These are phyloP conservation scores for Carlito syrichta DNA, from an alignment of 2,113 vertebrate genomes.

Conservation along the genomic window DNA sequence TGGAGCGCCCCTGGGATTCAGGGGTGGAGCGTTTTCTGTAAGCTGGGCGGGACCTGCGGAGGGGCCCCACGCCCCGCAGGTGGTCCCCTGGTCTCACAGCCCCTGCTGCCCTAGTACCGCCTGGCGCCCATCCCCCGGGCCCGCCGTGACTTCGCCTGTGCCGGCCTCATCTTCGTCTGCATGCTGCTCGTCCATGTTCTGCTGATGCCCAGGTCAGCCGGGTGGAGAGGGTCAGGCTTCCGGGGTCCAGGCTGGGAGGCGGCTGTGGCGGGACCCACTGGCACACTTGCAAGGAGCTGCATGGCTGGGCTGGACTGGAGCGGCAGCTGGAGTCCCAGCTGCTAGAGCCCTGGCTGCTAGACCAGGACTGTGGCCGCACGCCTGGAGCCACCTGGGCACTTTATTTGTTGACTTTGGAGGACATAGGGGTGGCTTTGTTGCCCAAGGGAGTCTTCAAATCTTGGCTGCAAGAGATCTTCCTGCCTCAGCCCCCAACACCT, in stretches of 20 bases:
- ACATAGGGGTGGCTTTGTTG: too few relatives aligned
- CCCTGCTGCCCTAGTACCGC: constrained; percentile 87
- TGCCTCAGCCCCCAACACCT: too few relatives aligned
- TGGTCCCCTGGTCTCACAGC: rapidly evolving
- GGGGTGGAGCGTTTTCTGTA: background rate
- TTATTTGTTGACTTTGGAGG: too few relatives aligned
- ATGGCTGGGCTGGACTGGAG: background rate
- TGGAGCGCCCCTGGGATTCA: too few relatives aligned
- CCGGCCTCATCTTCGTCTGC: constrained; percentile 90
- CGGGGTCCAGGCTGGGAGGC: background rate
- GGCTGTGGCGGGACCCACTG: background rate
- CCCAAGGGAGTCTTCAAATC: too few relatives aligned
- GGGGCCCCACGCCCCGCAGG: too few relatives aligned
- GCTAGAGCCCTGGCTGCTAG: background rate
- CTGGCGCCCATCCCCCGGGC: constrained; percentile 89
- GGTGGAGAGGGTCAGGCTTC: background rate
- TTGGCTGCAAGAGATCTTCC: too few relatives aligned
- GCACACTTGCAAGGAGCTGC: background rate
- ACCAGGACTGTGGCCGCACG: rapidly evolving
- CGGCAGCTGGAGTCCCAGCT: rapidly evolving
- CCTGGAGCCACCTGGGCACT: background rate
- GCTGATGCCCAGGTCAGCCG: constrained; percentile 86
- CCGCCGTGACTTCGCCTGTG: constrained; percentile 91
- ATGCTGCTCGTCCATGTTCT: constrained; percentile 92
- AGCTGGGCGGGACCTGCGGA: too few relatives aligned